Conservation (phyloP, 2,888 invertebrate species). For the Apantesis nais region DNA sequence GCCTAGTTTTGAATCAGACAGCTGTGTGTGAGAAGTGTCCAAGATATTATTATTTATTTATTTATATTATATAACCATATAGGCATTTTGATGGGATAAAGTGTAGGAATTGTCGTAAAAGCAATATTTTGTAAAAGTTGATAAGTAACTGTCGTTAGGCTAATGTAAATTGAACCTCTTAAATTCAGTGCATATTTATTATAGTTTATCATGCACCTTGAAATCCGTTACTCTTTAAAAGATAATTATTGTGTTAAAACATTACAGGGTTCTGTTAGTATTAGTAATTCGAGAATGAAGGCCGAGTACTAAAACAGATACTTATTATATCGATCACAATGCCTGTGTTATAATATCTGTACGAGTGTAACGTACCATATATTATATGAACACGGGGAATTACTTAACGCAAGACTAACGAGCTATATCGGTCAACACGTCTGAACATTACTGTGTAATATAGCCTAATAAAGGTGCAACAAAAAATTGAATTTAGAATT, state of each 20-base stretch:
- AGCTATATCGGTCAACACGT: conserved; percentile 53
- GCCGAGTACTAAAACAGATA: conserved; percentile 34
- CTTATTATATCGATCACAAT: conserved; percentile 52
- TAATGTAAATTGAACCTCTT: neutral
- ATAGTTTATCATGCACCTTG: neutral
- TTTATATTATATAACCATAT: no score
- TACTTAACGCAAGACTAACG: conserved; percentile 57
- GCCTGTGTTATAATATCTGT: conserved; percentile 46
- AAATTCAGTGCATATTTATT: neutral
- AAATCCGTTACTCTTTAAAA: neutral
- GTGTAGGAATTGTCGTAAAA: neutral
- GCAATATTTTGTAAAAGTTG: no score
- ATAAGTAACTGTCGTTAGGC: no score
- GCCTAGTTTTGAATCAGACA: no score
- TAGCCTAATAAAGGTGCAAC: neutral
- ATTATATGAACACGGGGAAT: conserved; percentile 39
- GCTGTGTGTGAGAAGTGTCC: no score
- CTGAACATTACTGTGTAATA: conserved; percentile 29
- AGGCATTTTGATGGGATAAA: neutral
- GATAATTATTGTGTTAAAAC: conserved; percentile 11
- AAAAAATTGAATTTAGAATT: conserved; percentile 38
- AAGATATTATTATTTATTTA: no score
- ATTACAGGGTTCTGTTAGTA: conserved; percentile 24
- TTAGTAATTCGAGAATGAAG: conserved; percentile 44
- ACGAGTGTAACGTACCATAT: conserved; percentile 32